phyloP scores from a whole-genome alignment of 2,797 vertebrate species.

The Amphiprion clarkii region DNA sequence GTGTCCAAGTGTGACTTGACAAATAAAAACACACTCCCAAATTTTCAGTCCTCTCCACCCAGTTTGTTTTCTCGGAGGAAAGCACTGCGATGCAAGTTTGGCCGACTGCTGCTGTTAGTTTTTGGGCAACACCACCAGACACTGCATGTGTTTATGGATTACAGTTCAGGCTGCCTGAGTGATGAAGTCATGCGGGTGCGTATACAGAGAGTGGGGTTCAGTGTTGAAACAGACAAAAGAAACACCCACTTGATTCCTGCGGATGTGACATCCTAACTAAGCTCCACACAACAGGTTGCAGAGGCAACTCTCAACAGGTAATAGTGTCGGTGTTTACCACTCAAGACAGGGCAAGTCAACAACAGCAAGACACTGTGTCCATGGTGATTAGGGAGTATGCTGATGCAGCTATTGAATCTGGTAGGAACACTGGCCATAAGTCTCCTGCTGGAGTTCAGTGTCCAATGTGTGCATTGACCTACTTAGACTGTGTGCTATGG shows the following conservation, averaged over 20 bases:
- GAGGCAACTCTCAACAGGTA: slow-evolving; percentile 33
- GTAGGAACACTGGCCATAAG: slow-evolving; percentile 18
- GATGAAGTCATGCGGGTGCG: slow-evolving; percentile 64
- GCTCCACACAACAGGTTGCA: slow-evolving; percentile 15
- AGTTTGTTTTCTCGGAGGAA: slow-evolving; percentile 48
- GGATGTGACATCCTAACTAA: slow-evolving; percentile 35
- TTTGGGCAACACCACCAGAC: slow-evolving; percentile 56
- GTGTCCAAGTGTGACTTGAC: background rate
- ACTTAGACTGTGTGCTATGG: slow-evolving; percentile 27
- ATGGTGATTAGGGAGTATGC: slow-evolving; percentile 49
- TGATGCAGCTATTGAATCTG: slow-evolving; percentile 53
- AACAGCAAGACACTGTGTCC: slow-evolving; percentile 64
- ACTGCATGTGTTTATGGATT: slow-evolving; percentile 62
- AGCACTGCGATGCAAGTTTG: slow-evolving; percentile 47
- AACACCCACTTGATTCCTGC: slow-evolving; percentile 14
- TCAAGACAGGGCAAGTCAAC: slow-evolving; percentile 38
- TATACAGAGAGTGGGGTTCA: slow-evolving; percentile 37
- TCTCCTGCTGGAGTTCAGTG: slow-evolving; percentile 29
- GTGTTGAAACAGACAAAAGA: slow-evolving; percentile 38
- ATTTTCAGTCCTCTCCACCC: slow-evolving; percentile 34
- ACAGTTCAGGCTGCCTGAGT: slow-evolving; percentile 61
- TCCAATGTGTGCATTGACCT: slow-evolving; percentile 30
- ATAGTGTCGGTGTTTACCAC: slow-evolving; percentile 29
- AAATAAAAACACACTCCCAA: slow-evolving; percentile 19
- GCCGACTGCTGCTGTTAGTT: slow-evolving; percentile 59